Evolutionary conservation across 1,140 invertebrate genomes (phyloP), one percentile per base, ranked within the genome.

Genomic region (Scaptomyza pallida): DNA sequence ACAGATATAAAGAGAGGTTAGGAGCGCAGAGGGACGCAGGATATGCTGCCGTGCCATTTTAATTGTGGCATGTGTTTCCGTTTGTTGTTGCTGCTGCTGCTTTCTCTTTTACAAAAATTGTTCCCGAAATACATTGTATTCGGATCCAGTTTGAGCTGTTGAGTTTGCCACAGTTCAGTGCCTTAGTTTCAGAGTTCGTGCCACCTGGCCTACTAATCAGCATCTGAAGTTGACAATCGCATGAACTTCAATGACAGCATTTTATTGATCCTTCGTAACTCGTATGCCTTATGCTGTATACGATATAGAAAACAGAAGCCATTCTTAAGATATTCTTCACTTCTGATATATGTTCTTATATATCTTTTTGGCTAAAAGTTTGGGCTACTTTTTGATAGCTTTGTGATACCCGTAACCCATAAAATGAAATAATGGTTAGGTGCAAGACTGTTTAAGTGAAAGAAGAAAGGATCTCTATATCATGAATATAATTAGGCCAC

Each of bases 11-110:
- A 59, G 54, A 26, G 50, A 33, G 35, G 50, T 30, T 26, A 3
- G 9, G 43, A 48, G 19, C 41, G 26, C 37, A 64, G 44, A 43
- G 45, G 43, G 51, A 37, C 19, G 52, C 63, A 75, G 75, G 78
- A 70, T 40, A 55, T 61, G 37, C 37, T 54, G 59, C 48, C 47
- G 30, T 60, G 65, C 48, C 74, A 75, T 71, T 75, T 73, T 61
- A 77, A 86, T 85, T 45, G 82, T 81, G 81, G 82, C 81, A 85
- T 85, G 81, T 86, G 81, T 79, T 75, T 67, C 40, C 62, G 37
- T 26, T 26, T 6, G 23, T 26, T 26, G 5, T 59, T 59, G 30
- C 69, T 45, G 15, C n/a, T 33, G 21, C 17, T 50, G 15, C 5
- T 9, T 51, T 67, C 51, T 57, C 43, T 40, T 17, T 26, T 43